Percentiles rank a stretch among this genome's conserved stretches.
phyloP scores from a whole-genome alignment of 2,888 invertebrate genomes.

The Incurvaria masculella region DNA sequence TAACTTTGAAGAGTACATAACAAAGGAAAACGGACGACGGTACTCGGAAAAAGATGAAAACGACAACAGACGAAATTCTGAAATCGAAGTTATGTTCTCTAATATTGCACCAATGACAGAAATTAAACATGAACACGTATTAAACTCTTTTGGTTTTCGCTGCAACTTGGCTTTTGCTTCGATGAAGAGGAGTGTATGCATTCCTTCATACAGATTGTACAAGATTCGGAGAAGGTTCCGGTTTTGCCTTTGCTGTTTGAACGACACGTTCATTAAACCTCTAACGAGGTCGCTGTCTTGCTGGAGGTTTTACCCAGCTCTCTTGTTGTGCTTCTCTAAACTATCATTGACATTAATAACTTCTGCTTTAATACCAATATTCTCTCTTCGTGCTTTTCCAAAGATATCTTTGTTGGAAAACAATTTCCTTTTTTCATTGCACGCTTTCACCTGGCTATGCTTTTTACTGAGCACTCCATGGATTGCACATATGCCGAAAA shows the following conservation, averaged over 20 bases:
- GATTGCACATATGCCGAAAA: conserved; percentile 41
- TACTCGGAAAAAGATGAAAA: conserved; percentile 22
- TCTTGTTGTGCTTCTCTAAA: conserved; percentile 36
- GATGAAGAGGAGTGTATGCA: conserved; percentile 34
- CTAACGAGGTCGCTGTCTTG: conserved; percentile 41
- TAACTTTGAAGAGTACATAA: conserved; percentile 47
- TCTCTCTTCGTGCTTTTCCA: conserved; percentile 36
- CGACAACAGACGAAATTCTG: conserved; percentile 32
- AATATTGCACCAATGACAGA: conserved; percentile 43
- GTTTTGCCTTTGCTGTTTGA: conserved; percentile 35
- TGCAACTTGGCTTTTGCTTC: conserved; percentile 40
- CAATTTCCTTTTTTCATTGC: conserved; percentile 41
- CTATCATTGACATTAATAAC: conserved; percentile 35
- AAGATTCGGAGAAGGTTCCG: conserved; percentile 33
- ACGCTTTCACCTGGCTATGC: conserved; percentile 49
- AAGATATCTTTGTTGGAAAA: conserved; percentile 36
- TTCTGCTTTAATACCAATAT: conserved; percentile 34
- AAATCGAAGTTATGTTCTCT: conserved; percentile 43
- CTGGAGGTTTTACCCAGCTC: conserved; percentile 46
- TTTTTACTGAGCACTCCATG: conserved; percentile 44
- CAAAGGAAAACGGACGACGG: conserved; percentile 33
- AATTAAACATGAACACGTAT: conserved; percentile 41
- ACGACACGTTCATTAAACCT: conserved; percentile 46
- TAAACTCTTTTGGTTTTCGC: conserved; percentile 43
- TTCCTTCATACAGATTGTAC: conserved; percentile 45